Evolutionary conservation across 2,888 invertebrate genomes (phyloP).

Genomic region (Papilio elwesi): DNA sequence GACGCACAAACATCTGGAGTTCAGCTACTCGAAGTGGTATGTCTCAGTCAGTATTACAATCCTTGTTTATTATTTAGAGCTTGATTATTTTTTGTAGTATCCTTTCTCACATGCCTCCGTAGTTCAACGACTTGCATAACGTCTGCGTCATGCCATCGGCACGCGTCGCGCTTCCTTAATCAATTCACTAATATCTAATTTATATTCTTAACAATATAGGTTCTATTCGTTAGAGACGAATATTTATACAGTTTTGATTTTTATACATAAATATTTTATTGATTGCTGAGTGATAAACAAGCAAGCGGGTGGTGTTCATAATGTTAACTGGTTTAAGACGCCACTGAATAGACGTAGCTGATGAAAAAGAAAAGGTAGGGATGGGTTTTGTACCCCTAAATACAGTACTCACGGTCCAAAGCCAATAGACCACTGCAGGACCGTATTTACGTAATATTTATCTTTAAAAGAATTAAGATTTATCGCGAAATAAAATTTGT

Average conservation of each 20-base stretch:
- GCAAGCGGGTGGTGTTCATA: neutral
- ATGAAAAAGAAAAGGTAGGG: too few species aligned
- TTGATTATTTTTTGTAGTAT: neutral
- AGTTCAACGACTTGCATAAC: constrained; percentile 73
- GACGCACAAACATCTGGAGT: too few species aligned
- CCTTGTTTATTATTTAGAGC: neutral
- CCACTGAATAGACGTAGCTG: too few species aligned
- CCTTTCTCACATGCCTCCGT: constrained; percentile 5
- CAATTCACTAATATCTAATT: constrained; percentile 41
- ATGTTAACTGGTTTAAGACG: too few species aligned
- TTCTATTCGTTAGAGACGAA: neutral
- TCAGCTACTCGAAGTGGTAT: too few species aligned
- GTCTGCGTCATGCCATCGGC: constrained; percentile 60
- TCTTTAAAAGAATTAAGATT: too few species aligned
- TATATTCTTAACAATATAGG: constrained; percentile 20
- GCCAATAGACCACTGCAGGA: too few species aligned
- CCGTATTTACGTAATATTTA: too few species aligned
- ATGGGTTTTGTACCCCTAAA: too few species aligned
- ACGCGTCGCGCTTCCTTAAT: constrained; percentile 42
- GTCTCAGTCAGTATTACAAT: neutral
- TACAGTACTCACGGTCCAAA: too few species aligned
- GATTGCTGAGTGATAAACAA: neutral
- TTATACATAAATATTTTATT: neutral
- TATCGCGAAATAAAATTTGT: too few species aligned
- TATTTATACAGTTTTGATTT: constrained; percentile 15